Conservation (phyloP, 2,113 vertebrate genomes). For the Morone chrysops region DNA sequence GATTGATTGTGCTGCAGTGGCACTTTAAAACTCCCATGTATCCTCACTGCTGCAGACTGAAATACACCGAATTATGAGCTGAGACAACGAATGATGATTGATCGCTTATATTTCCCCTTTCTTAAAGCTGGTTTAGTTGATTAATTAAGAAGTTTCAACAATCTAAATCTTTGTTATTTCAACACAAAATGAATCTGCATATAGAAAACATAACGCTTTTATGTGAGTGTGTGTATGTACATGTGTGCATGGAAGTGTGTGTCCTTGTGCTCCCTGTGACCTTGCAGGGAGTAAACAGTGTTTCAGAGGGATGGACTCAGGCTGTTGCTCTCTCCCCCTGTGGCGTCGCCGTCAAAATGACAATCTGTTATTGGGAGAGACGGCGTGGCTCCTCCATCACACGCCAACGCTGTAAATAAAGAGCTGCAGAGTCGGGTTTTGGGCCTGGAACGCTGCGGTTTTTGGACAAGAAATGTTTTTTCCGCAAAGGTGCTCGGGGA, state of each 20-base stretch:
- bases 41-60: constrained; percentile 39
- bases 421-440: background rate
- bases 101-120: constrained; percentile 6
- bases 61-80: constrained; percentile 41
- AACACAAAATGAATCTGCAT: background rate
- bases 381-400: constrained; percentile 68
- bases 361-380: constrained; percentile 78
- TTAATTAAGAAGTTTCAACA: background rate
- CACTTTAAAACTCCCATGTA: constrained; percentile 60
- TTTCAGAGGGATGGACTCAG: constrained; percentile 69
- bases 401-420: constrained; percentile 74
- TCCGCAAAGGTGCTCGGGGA: constrained; percentile 36
- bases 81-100: constrained; percentile 39
- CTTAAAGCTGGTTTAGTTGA: background rate
- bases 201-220: background rate
- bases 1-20: constrained; percentile 50
- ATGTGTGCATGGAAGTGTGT: constrained; percentile 29
- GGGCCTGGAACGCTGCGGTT: background rate
- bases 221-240: constrained; percentile 1
- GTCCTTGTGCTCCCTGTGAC: constrained; percentile 59
- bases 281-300: constrained; percentile 77
- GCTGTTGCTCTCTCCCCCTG: constrained; percentile 76
- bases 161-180: constrained; percentile 13
- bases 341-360: constrained; percentile 80
- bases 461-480: constrained; percentile 36